Evolutionary conservation across 2,888 invertebrate species (phyloP), one percentile per base, ranked within the genome.

Genomic region (Tribolium freemani): DNA sequence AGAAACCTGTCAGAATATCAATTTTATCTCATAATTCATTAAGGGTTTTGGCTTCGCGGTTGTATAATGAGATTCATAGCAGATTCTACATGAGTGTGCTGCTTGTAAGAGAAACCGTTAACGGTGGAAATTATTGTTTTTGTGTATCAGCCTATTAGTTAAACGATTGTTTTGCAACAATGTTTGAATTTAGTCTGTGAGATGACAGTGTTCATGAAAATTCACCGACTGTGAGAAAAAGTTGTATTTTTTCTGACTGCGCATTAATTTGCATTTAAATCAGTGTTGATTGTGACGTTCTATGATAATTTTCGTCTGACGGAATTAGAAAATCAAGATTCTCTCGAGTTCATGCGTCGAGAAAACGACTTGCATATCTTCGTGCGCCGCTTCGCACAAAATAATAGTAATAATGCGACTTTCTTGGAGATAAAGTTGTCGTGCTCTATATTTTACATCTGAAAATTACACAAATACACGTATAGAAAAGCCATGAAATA

Each of bases 381-480:
- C 72, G 72, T 72, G 72, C 61, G 30, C 38, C 61, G 64, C 66
- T 57, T 68, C 61, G 66, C 56, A 58, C 67, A 38, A 72, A 72
- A 69, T 68, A 69, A 69, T 69, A 69, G 72, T 69, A 67, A 71
- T 71, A 71, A 67, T 60, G 60, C 54, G 61, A 68, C 54, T 69
- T 81, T 79, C 80, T 80, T 79, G 71, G 75, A 81, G 81, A 81
- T 81, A 81, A 81, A 80, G 80, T 79, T 78, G 74, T 77, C 81
- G 77, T 81, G 77, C 79, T 79, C 78, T 81, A 79, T 82, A 82
- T 81, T 83, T 84, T 82, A 81, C 81, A 80, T 79, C 80, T 79
- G 80, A 77, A 84, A 84, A 84, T 84, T 84, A 84, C 80, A 82
- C 82, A 84, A 84, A 83, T 81, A 82, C 82, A 83, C 80, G 79